Conservation (phyloP, 2,113 vertebrate genomes). For the Cebidichthys violaceus region DNA sequence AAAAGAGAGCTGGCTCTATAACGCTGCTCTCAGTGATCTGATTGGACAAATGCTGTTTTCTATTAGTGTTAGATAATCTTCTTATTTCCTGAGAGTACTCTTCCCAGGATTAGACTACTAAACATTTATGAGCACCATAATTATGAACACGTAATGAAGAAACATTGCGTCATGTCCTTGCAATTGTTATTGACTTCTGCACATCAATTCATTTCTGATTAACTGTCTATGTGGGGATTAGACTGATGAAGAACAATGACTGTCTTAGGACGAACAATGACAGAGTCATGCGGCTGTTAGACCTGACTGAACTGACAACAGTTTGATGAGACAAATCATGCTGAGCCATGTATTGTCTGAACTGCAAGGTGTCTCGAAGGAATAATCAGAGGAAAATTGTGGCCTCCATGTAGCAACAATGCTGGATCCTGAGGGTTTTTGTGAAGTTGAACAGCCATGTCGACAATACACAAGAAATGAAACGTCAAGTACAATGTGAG, state of each 20-base stretch:
- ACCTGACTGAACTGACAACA: not conserved
- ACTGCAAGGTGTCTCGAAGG: not conserved
- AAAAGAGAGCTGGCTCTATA: not conserved
- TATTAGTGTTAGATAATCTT: too few relatives aligned
- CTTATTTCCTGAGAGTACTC: too few relatives aligned
- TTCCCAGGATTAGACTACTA: too few relatives aligned
- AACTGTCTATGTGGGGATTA: not conserved
- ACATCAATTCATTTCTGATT: not conserved
- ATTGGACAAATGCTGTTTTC: slow-evolving; percentile 5
- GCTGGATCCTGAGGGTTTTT: not conserved
- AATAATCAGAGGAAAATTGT: not conserved
- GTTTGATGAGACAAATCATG: not conserved
- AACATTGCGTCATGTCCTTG: not conserved
- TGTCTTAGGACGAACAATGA: not conserved
- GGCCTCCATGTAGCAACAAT: not conserved
- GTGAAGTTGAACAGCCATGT: not conserved
- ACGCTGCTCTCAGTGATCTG: not conserved
- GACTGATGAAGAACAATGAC: not conserved
- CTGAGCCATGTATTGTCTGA: not conserved
- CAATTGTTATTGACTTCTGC: not conserved
- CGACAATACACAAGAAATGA: slow-evolving; percentile 11
- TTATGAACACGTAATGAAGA: not conserved
- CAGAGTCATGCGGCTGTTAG: not conserved
- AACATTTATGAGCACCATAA: not conserved
- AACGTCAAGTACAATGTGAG: not conserved